Evolutionary conservation across 1,140 invertebrate species (phyloP).

Genomic region (Neotoxoptera formosana): DNA sequence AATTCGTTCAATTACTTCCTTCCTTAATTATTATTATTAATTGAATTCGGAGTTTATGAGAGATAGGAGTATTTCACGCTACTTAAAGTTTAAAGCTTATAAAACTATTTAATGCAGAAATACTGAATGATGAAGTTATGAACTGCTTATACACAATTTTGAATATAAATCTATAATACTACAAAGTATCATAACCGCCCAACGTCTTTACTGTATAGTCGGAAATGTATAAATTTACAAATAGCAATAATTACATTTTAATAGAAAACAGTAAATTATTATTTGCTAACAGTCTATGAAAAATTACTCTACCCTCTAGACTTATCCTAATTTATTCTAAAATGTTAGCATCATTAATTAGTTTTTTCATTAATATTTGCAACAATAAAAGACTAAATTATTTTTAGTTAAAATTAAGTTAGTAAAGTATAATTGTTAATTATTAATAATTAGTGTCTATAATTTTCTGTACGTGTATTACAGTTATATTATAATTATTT

Average conservation of each 20-base stretch:
- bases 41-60: not conserved
- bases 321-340: too few species aligned
- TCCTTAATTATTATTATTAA: not conserved
- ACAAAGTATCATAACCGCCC: not conserved
- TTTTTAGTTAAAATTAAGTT: not conserved
- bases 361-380: not conserved
- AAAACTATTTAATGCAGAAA: not conserved
- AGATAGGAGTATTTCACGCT: not conserved
- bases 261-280: not conserved
- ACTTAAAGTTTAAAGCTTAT: constrained; percentile 5
- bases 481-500: too few species aligned
- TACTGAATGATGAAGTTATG: not conserved
- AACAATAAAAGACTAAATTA: not conserved
- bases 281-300: not conserved
- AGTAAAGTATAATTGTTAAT: too few species aligned
- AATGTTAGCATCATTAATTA: not conserved
- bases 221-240: not conserved
- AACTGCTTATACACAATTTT: not conserved
- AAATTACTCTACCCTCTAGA: not conserved
- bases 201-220: too few species aligned
- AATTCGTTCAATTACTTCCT: not conserved
- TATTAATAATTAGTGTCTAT: not conserved
- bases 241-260: not conserved
- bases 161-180: not conserved
- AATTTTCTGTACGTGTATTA: not conserved